Percentiles rank a stretch among this genome's conserved stretches.
These are phyloP conservation scores for Synergus laeviventris DNA, from an alignment of 2,888 invertebrate species.

Conservation along the genomic window DNA sequence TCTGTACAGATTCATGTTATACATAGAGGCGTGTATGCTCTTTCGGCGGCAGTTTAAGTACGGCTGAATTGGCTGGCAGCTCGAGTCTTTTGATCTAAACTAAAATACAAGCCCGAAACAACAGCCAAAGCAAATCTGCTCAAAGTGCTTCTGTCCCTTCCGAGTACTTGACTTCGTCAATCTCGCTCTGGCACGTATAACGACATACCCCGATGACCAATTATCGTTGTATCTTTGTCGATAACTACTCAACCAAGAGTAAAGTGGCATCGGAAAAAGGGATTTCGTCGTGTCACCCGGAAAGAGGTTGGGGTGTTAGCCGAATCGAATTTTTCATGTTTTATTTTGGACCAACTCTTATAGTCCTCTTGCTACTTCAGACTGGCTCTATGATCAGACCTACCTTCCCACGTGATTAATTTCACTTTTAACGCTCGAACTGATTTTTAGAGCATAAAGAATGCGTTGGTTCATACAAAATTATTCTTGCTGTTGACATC, in stretches of 20 bases:
- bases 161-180: conserved; percentile 68
- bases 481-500: no score
- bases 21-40: conserved; percentile 51
- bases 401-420: background rate
- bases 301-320: conserved; percentile 55
- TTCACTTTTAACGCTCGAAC: background rate
- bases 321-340: conserved; percentile 35
- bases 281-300: conserved; percentile 62
- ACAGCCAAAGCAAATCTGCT: conserved; percentile 74
- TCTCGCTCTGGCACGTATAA: conserved; percentile 65
- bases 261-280: conserved; percentile 70
- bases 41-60: conserved; percentile 63
- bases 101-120: conserved; percentile 75
- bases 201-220: conserved; percentile 74
- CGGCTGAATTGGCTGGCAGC: conserved; percentile 71
- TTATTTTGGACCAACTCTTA: conserved; percentile 24
- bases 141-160: conserved; percentile 71
- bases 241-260: conserved; percentile 72
- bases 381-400: background rate
- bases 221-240: conserved; percentile 75
- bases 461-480: background rate
- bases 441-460: background rate
- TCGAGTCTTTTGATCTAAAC: conserved; percentile 74
- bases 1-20: conserved; percentile 50
- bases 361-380: conserved; percentile 20